Evolutionary conservation across 1,140 invertebrate genomes (phyloP), one percentile per base, ranked within the genome.

Genomic region (Babylonia areolata): DNA sequence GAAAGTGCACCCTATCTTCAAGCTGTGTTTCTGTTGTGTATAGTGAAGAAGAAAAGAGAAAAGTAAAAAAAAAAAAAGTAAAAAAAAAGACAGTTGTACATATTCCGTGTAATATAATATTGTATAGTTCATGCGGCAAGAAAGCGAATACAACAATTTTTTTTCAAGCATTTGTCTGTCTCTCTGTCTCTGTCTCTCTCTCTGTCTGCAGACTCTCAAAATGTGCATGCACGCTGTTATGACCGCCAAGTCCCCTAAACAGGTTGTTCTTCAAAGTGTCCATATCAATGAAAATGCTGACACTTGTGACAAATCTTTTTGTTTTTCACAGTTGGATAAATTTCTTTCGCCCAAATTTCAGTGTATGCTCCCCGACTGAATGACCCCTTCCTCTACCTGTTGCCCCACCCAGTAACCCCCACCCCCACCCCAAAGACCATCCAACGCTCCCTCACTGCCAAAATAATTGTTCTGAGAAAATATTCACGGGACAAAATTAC

Each of bases 21-120:
- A 46, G 40, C 77, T 79, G 77, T 79, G 40, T 79, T 79, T 79
- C 35, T 79, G 77, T 79, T 79, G 77, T 79, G 77, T 79, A 79
- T 37, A 79, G 77, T 17, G n/a, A n/a, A n/a, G n/a, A n/a, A n/a
- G n/a, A n/a, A n/a, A n/a, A n/a, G n/a, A n/a, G n/a, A n/a, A n/a
- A n/a, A n/a, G n/a, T n/a, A n/a, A n/a, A n/a, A n/a, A n/a, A n/a
- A n/a, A n/a, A n/a, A n/a, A n/a, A n/a, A n/a, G n/a, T n/a, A n/a
- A n/a, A n/a, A n/a, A 42, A 42, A 64, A 28, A 5, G 28, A 64
- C 28, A 64, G 37, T 46, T 79, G 77, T 79, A 79, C n/a, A 79
- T 79, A 79, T 40, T 37, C 35, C 28, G 20, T 64, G 58, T 64
- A 64, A 64, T n/a, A 64, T 64, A 42, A 64, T 64, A 42, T 23